Evolutionary conservation across 2,797 vertebrate species (phyloP).

Genomic region (Crax fasciolata): DNA sequence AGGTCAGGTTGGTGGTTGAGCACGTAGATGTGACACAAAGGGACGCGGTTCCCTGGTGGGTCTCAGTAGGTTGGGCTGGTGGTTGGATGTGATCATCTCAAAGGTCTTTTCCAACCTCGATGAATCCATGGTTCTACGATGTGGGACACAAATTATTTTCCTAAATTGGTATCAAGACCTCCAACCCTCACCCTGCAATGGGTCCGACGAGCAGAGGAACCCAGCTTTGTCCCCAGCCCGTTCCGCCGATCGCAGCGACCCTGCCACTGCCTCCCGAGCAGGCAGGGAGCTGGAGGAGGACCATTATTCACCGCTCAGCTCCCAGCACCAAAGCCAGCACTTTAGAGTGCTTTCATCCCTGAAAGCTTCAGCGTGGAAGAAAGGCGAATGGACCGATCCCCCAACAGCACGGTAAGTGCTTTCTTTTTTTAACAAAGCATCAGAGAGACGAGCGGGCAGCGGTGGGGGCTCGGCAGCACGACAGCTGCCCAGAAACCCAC

Average conservation of each 20-base stretch:
- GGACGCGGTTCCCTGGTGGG: background rate
- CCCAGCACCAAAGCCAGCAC: slow-evolving; percentile 36
- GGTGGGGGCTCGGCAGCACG: background rate
- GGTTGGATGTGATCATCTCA: background rate
- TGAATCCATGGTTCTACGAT: background rate
- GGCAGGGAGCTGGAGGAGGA: background rate
- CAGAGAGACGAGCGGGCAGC: background rate
- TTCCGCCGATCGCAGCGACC: rapidly evolving
- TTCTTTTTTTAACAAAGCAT: slow-evolving; percentile 63
- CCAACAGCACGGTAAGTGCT: slow-evolving; percentile 51
- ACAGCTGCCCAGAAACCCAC: background rate
- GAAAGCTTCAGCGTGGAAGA: slow-evolving; percentile 59
- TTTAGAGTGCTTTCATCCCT: slow-evolving; percentile 71
- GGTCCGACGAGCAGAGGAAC: rapidly evolving
- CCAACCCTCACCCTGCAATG: rapidly evolving
- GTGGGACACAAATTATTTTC: too few relatives aligned
- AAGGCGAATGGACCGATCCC: slow-evolving; percentile 32
- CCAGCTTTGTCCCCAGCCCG: rapidly evolving
- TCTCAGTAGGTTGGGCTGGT: background rate
- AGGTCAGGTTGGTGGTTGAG: background rate
- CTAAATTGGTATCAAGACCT: background rate
- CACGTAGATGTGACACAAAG: background rate
- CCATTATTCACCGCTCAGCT: background rate
- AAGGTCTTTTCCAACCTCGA: background rate
- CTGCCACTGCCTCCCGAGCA: background rate